phyloP scores from a whole-genome alignment of 2,113 vertebrate genomes.

The Callipepla californica region DNA sequence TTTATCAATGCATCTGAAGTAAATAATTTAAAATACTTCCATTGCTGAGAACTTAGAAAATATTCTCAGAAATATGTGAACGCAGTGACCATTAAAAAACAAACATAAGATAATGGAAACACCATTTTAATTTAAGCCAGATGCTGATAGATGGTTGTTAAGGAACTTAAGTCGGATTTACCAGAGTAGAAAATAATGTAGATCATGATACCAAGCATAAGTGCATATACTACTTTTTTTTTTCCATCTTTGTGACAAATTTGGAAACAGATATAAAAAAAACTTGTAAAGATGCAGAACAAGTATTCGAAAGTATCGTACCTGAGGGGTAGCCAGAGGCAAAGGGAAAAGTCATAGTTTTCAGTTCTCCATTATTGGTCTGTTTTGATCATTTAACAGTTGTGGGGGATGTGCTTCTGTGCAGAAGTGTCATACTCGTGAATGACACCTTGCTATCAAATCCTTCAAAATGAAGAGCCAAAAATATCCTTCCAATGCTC shows the following conservation, averaged over 20 bases:
- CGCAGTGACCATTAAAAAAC: neutral
- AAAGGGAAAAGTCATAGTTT: slow-evolving; percentile 40
- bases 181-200: neutral
- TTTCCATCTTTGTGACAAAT: slow-evolving; percentile 12
- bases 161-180: neutral
- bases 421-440: slow-evolving; percentile 12
- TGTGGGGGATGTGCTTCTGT: slow-evolving; percentile 35
- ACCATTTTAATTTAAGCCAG: slow-evolving; percentile 7
- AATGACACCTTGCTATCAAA: slow-evolving; percentile 1
- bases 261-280: neutral
- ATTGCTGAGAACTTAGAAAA: slow-evolving; percentile 9
- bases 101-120: neutral
- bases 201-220: neutral
- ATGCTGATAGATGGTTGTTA: neutral
- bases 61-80: neutral
- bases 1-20: neutral
- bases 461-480: neutral
- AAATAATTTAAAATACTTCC: slow-evolving; percentile 36
- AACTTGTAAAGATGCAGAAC: slow-evolving; percentile 33
- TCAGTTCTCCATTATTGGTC: slow-evolving; percentile 28
- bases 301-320: slow-evolving; percentile 34
- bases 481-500: neutral
- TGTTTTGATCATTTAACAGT: slow-evolving; percentile 37
- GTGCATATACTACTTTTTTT: neutral
- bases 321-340: slow-evolving; percentile 48